Conservation (phyloP, 2,888 invertebrate genomes). For the Stenchaetothrips biformis region DNA sequence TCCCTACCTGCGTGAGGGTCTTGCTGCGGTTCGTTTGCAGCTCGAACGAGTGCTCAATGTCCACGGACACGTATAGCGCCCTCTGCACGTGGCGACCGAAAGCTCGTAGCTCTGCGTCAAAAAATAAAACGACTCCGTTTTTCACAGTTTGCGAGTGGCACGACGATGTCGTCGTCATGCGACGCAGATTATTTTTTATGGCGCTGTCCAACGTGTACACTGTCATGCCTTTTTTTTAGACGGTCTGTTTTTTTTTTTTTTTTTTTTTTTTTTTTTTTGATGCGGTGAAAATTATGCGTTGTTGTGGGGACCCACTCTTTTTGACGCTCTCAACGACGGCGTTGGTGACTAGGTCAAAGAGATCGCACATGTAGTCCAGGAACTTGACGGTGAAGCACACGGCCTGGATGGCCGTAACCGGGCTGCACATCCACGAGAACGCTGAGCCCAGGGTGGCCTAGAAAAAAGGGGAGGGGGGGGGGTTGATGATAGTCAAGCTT, state of each 20-base stretch:
- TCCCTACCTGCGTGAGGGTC: slow-evolving; percentile 49
- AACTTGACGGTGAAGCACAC: slow-evolving; percentile 63
- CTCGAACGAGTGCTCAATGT: slow-evolving; percentile 57
- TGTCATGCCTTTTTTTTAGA: no score
- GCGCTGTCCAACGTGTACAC: not conserved
- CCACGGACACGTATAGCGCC: slow-evolving; percentile 60
- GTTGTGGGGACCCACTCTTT: slow-evolving; percentile 52
- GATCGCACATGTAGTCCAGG: slow-evolving; percentile 60
- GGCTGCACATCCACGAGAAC: slow-evolving; percentile 48
- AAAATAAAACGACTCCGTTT: slow-evolving; percentile 5
- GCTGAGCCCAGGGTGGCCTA: slow-evolving; percentile 13
- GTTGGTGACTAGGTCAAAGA: slow-evolving; percentile 61
- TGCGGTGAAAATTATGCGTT: not conserved
- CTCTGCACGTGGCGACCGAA: slow-evolving; percentile 56
- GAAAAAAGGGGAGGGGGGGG: slow-evolving; percentile 15
- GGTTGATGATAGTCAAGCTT: not conserved
- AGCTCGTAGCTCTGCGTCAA: slow-evolving; percentile 50
- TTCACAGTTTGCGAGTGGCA: not conserved
- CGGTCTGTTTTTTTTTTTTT: no score
- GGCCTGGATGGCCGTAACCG: slow-evolving; percentile 54
- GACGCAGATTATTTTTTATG: not conserved
- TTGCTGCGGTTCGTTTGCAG: slow-evolving; percentile 56
- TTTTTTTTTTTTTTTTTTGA: no score
- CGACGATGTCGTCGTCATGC: not conserved
- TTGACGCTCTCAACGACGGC: slow-evolving; percentile 57